Evolutionary conservation across 2,113 vertebrate species (phyloP), one percentile per base, ranked within the genome.

Genomic region (Gyps fulvus): DNA sequence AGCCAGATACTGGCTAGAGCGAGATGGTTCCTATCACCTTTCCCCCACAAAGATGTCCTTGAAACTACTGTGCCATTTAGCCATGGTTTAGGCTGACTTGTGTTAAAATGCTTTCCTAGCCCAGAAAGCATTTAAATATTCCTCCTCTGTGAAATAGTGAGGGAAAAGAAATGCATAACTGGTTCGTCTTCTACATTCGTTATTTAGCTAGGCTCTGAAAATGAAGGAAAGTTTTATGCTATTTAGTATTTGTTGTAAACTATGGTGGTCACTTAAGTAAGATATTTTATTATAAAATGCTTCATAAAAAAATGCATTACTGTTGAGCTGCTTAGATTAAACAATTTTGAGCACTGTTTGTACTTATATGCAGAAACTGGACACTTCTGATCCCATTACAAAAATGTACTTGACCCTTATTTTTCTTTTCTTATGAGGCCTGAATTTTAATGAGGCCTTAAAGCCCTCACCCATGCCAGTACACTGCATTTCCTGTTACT

Each of bases 401-500:
- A 95, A 95, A 94, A 95, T 79, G 49, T 78, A 34, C 69, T 92
- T 95, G 83, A 90, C 52, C 52, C n/a, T 65, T 90, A 88, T 87
- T 78, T 94, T 89, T n/a, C 29, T 86, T 95, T 83, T 40, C 72
- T 82, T 65, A 52, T n/a, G 57, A 82, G 77, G 36, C 31, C 21
- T 87, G 83, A 92, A 92, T 97, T 90, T 95, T 91, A 92, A 94
- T 61, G 40, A 87, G 52, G 69, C 31, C 27, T 61, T 58, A 29
- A 87, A 74, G 47, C 71, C 50, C 57, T 91, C 57, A 59, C 50
- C 38, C 47, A 71, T 29, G 42, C 34, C 54, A 74, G 49, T 43
- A 45, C 77, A 55, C 77, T 78, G 57, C 34, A 45, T 87, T 95
- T 92, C 83, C 90, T 93, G 54, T 59, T 78, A 40, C 45, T 0